Conservation (phyloP, 2,888 invertebrate species). For the Rambutsinella grinnellia region DNA sequence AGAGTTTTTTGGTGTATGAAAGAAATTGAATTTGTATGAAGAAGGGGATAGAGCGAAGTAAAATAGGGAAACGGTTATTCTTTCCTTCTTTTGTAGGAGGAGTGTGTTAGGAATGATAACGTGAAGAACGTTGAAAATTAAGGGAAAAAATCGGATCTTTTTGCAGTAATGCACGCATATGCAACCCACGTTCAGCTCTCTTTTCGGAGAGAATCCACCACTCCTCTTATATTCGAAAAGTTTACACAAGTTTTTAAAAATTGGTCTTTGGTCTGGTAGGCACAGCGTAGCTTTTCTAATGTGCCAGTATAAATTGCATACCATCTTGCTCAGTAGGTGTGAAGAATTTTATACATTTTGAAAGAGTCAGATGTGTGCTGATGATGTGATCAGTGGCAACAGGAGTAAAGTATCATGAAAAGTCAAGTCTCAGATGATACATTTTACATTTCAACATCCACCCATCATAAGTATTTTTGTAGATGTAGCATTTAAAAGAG, state of each 20-base stretch:
- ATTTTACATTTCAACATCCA: background rate
- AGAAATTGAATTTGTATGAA: too few relatives aligned
- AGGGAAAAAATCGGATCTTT: background rate
- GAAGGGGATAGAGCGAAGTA: too few relatives aligned
- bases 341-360: slow-evolving; percentile 23
- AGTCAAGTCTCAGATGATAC: background rate
- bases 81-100: background rate
- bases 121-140: background rate
- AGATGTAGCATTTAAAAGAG: slow-evolving; percentile 22
- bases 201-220: background rate
- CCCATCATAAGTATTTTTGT: slow-evolving; percentile 2
- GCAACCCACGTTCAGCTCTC: background rate
- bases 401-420: background rate
- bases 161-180: background rate
- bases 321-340: slow-evolving; percentile 30
- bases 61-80: background rate
- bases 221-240: too few relatives aligned
- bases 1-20: too few relatives aligned
- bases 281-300: background rate
- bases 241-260: background rate
- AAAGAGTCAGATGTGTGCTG: slow-evolving; percentile 9
- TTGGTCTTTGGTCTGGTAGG: background rate
- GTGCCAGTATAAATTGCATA: background rate
- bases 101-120: background rate
- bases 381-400: background rate